Evolutionary conservation across 2,888 invertebrate genomes (phyloP), one percentile per base, ranked within the genome.

Genomic region (Callimorpha dominula): DNA sequence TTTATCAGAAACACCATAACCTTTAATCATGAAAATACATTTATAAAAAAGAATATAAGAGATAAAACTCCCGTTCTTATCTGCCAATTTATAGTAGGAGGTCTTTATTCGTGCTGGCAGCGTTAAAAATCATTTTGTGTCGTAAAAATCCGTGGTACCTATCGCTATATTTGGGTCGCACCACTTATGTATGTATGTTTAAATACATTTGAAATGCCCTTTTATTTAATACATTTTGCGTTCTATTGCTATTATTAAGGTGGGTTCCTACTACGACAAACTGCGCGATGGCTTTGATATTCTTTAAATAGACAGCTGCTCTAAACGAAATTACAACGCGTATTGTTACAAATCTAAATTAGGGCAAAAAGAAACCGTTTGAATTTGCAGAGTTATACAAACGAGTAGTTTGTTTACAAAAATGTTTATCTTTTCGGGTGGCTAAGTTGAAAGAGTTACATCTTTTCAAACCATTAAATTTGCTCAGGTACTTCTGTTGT

Each of bases 111-210:
- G 73, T 57, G 40, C 69, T 57, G 17, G 64, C 46, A 72, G 49
- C 72, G 76, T 76, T 72, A 66, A 82, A 78, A 82, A 80, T 82
- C 68, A 81, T 81, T 81, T 80, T 75, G 78, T 66, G 50, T 66
- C 68, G 68, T 69, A 70, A 57, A 72, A 73, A 81, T 73, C 20
- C 71, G 69, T 52, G 65, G 74, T 70, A n/a, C n/a, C n/a, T n/a
- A 20, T 43, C 65, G 49, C 67, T 75, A 67, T 78, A 77, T 79
- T 65, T 74, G 63, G 7, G 15, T 43, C 68, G 42, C 54, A 42
- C 12, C 31, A 46, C 43, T 46, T 46, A 31, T 46, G 43, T 46
- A 11, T 20, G 15, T 60, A 12, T 5, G 20, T 20, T 12, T 31
- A 31, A 20, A 14, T 31, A 31, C 12, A 20, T 60, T 60, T 14